Base-by-base conservation (phyloP, 2,113 vertebrate genomes). In the Microcebus tavaratra region DNA sequence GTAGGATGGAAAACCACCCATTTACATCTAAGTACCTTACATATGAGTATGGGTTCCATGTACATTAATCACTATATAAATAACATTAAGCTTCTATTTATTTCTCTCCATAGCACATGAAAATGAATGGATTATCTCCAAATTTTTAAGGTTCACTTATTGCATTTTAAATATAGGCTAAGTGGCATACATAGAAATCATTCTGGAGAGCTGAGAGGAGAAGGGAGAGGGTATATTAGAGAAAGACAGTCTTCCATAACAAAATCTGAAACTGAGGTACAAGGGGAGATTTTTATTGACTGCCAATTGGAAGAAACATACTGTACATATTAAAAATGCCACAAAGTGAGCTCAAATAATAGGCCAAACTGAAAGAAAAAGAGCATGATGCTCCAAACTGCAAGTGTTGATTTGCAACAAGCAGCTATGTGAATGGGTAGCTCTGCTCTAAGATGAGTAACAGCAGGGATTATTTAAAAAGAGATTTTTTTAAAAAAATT, bases 51-150 rank as follows among this genome's bases (percentile, higher is more conserved):
- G 63, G 25, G 72, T 48, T 83, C 83, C 45, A 21, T 39, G 86
- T 85, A 68, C 15, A 94, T 42, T 91, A 83, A 91, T 78, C 34
- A 95, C 23, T 72, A 39, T 48, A 34, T n/a, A 86, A 92, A 88
- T 42, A 95, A 79, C 90, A 57, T 89, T 68, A 92, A 72, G 65
- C 20, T 79, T 95, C 76, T 83, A 57, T 65, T 65, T 5, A 12
- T 94, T 95, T 92, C 34, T 73, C 17, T 76, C 55, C 20, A 80
- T 0, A 79, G 63, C 45, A 88, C 27, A 80, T 65, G 84, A 78
- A 90, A 94, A 93, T 65, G 0, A 48, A 68, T 73, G 31, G 63
- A 53, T 96, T 88, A 87, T 70, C 45, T 86, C n/a, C 45, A 68
- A n/a, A 57, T 25, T 89, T 65, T 91, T 70, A 90, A 85, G 87